Percentiles rank a stretch among this genome's conserved stretches.
phyloP scores from a whole-genome alignment of 1,140 invertebrate genomes.

The Macrostomum lignano region DNA sequence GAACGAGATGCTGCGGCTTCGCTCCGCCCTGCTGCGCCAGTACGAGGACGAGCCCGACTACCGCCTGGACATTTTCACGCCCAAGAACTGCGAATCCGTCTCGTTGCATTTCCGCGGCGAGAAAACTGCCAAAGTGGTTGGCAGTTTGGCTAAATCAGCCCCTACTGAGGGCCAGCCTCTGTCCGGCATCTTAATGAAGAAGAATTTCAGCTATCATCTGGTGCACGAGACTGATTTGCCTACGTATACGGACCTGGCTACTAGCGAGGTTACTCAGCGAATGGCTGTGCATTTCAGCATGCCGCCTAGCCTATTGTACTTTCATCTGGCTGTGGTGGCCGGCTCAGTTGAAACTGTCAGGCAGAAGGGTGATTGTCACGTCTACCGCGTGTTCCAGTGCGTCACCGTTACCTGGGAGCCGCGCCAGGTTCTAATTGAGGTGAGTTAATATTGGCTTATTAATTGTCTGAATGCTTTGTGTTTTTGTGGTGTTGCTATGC shows the following conservation, averaged over 20 bases:
- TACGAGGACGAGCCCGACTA: slow-evolving; percentile 63
- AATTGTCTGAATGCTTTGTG: too few species aligned
- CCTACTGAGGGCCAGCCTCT: slow-evolving; percentile 46
- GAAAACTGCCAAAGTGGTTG: slow-evolving; percentile 90
- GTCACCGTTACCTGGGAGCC: slow-evolving; percentile 54
- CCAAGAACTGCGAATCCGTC: slow-evolving; percentile 68
- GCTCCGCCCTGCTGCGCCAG: slow-evolving; percentile 65
- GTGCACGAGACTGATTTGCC: slow-evolving; percentile 21
- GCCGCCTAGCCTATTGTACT: neutral
- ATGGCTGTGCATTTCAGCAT: neutral
- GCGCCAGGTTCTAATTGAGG: slow-evolving; percentile 52
- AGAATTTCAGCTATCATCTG: slow-evolving; percentile 93
- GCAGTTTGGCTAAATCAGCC: slow-evolving; percentile 49
- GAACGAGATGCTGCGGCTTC: slow-evolving; percentile 85
- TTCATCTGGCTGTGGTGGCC: neutral
- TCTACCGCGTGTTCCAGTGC: slow-evolving; percentile 38
- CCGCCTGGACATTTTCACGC: slow-evolving; percentile 72
- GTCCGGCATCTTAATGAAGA: slow-evolving; percentile 72
- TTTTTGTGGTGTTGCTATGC: too few species aligned
- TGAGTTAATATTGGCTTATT: slow-evolving; percentile 19
- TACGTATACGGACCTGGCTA: neutral
- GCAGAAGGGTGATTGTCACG: slow-evolving; percentile 37
- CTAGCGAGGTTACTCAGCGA: slow-evolving; percentile 1
- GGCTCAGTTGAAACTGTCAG: neutral
- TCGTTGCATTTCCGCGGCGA: slow-evolving; percentile 77